A percentile compares a stretch with the other conserved stretches of the same genome.
phyloP scores from a whole-genome alignment of 1,140 invertebrate genomes.

The Temnothorax curvispinosus region DNA sequence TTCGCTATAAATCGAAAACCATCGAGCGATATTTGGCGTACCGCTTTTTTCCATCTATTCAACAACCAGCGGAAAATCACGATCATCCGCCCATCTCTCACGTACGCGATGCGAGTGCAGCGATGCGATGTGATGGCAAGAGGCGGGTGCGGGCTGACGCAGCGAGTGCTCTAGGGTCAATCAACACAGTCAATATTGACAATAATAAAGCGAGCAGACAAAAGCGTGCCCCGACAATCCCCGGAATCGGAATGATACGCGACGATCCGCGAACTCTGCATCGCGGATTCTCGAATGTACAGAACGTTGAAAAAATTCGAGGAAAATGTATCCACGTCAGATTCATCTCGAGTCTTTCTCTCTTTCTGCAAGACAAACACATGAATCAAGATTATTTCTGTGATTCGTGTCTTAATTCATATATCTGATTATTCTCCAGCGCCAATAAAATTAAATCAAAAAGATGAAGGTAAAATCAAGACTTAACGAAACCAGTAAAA shows the following conservation, averaged over 20 bases:
- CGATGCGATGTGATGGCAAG: constrained; percentile 21
- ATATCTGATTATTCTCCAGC: background rate
- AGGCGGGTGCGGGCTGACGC: constrained; percentile 30
- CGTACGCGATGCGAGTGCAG: constrained; percentile 16
- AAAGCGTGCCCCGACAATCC: constrained; percentile 53
- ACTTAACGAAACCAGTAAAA: background rate
- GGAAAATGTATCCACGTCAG: background rate
- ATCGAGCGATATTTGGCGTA: constrained; percentile 4
- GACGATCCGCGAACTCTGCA: constrained; percentile 36
- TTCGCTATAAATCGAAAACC: constrained; percentile 39
- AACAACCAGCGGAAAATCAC: constrained; percentile 15
- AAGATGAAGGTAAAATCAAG: background rate
- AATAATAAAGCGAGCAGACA: constrained; percentile 68
- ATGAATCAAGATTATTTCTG: background rate
- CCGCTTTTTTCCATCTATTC: constrained; percentile 2
- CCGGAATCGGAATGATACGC: constrained; percentile 57
- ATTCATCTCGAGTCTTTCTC: background rate
- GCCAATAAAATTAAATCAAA: background rate
- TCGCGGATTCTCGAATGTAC: constrained; percentile 19
- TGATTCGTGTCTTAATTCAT: background rate
- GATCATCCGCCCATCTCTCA: constrained; percentile 14
- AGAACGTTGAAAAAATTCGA: background rate
- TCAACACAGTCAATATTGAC: constrained; percentile 69
- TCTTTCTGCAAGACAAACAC: background rate
- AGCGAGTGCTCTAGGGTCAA: constrained; percentile 64